Evolutionary conservation across 2,797 vertebrate species (phyloP), one percentile per base, ranked within the genome.

Genomic region (Coregonus ussuriensis): DNA sequence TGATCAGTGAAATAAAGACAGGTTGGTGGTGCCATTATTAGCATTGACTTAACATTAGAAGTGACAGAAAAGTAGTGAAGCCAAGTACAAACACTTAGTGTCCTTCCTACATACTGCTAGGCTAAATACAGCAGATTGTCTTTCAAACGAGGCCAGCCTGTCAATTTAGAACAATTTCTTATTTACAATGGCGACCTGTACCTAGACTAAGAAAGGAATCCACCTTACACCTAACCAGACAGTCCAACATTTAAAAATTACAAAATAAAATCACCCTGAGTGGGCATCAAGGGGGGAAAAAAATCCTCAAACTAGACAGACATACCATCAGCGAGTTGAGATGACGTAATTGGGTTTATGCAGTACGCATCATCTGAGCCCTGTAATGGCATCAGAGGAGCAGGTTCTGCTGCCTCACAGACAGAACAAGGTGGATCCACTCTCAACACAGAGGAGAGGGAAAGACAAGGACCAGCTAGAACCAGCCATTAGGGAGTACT

Each of bases 401-500:
- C 59, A 25, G 15, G 7, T 63, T 11, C 15, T 9, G 6, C 21
- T 63, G 59, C 59, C 7, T n/a, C 11, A 63, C 25, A n/a, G 6
- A 21, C 9, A 25, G 59, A 63, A 13, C 59, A 13, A 1, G 9
- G 59, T 63, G 59, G 21, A 25, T 9, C 21, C 59, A 63, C 59
- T 63, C 59, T 29, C 4, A 25, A 63, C 3, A 25, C 11, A 25
- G 6, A 15, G 21, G 7, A 7, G 7, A 21, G n/a, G n/a, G n/a
- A 59, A 62, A 21, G 56, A 62, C 18, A 63, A 63, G n/a, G 59
- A 70, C 25, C 35, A 25, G 54, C 33, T 51, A 29, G 68, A 25
- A 77, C 21, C 41, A 72, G 52, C 52, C 16, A 31, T 37, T 75
- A 68, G 72, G 18, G 53, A 76, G 33, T 4, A 41, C 53, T 35